These are phyloP conservation scores for Crotalus viridis DNA, from an alignment of 2,113 vertebrate genomes.

Conservation along the genomic window DNA sequence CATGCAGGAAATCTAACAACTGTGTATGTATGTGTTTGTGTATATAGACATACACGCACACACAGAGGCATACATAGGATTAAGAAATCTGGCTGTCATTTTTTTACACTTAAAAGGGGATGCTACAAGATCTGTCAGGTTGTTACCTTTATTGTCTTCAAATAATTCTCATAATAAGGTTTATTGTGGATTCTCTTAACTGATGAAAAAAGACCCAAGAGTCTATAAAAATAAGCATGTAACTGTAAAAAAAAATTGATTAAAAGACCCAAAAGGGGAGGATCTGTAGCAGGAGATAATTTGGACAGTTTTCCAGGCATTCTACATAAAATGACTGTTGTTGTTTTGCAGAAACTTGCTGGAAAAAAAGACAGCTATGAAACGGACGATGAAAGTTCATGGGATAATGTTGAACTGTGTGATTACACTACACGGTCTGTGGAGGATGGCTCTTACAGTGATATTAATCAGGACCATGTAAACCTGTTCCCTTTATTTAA, in stretches of 20 bases:
- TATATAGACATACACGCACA: constrained; percentile 60
- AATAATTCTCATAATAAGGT: constrained; percentile 75
- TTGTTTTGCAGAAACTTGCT: constrained; percentile 81
- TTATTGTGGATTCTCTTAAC: constrained; percentile 72
- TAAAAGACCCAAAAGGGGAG: constrained; percentile 72
- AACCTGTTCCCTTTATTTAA: constrained; percentile 78
- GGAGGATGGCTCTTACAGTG: constrained; percentile 75
- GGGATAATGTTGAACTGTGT: constrained; percentile 78
- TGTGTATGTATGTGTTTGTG: constrained; percentile 76
- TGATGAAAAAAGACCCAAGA: constrained; percentile 68
- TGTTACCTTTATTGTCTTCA: constrained; percentile 73
- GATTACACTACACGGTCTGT: constrained; percentile 78
- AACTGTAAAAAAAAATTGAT: constrained; percentile 72
- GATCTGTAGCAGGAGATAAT: constrained; percentile 73
- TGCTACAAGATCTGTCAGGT: constrained; percentile 69
- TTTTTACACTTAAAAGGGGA: constrained; percentile 79
- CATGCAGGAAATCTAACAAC: constrained; percentile 77
- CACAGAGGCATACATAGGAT: constrained; percentile 64
- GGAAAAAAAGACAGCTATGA: constrained; percentile 81
- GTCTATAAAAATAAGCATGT: constrained; percentile 73
- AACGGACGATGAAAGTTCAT: constrained; percentile 79
- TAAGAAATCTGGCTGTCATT: constrained; percentile 74
- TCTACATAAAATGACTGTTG: constrained; percentile 81
- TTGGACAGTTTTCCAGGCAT: constrained; percentile 84
- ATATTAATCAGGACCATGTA: constrained; percentile 76